Base-by-base conservation (phyloP, 2,888 invertebrate genomes). In the Hartigia nigra region DNA sequence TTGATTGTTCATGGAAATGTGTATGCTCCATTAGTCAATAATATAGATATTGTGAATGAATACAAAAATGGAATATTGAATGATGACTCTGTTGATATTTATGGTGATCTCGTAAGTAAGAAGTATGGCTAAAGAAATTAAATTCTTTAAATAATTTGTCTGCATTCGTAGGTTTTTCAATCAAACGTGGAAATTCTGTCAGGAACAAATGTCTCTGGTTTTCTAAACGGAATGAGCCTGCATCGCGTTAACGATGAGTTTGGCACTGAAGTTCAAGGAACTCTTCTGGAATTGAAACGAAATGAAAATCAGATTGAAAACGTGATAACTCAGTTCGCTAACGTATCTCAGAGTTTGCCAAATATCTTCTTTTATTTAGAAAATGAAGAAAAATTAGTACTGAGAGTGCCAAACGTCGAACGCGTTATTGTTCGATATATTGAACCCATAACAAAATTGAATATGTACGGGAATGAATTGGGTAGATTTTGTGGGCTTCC, bases 351-450 rank as follows among this genome's bases (percentile, higher is more conserved):
- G 11, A 78, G 69, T 4, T 78, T 86, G 39, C 77, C 79, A 23
- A 82, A 84, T 12, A 14, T 82, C 23, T 84, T 90, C 39, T 77
- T 82, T 72, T 87, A 90, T 69, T 77, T 90, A 1, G 90, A 90
- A 37, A n/a, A 31, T 4, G 86, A 88, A 31, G 69, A 84, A 4
- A 78, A 77, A 34, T 75, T 89, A 4, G 78, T 74, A 31, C 82
- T 90, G 12, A 77, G 76, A 1, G 81, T 83, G 0, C 77, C 84
- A 3, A 84, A 82, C 5, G 78, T 88, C 9, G 81, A 85, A 5
- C 82, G 83, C 4, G 79, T 86, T 2, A 80, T 81, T 12, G 79
- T 82, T 9, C 74, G 82, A 23, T 77, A 80, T n/a, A 79, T 83
- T 4, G 81, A 80, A 23, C 70, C 82, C 0, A 69, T 78, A 2